These are phyloP conservation scores for Drosophila mulleri DNA, from an alignment of 2,888 invertebrate genomes.

Conservation along the genomic window DNA sequence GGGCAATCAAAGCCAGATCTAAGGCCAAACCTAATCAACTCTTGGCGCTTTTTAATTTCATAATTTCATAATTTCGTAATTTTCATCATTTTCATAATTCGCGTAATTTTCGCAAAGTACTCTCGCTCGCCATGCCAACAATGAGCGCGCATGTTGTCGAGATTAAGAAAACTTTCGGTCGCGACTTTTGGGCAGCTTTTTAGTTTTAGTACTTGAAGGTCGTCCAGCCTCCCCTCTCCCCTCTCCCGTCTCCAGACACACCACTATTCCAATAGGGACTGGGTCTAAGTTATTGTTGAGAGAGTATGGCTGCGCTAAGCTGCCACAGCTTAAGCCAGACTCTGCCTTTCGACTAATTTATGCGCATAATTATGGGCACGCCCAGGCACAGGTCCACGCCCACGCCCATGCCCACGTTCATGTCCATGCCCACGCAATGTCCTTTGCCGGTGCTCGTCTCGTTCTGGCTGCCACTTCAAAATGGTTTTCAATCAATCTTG, in stretches of 20 bases:
- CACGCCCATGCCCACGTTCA: not conserved
- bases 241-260: too few relatives aligned
- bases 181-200: constrained; percentile 44
- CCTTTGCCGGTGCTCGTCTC: constrained; percentile 1
- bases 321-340: constrained; percentile 29
- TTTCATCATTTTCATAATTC: constrained; percentile 69
- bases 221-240: not conserved
- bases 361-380: constrained; percentile 74
- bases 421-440: constrained; percentile 16
- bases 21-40: constrained; percentile 63
- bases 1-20: constrained; percentile 59
- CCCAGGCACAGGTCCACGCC: constrained; percentile 43
- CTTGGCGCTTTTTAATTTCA: constrained; percentile 68
- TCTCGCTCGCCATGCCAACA: not conserved
- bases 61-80: constrained; percentile 71
- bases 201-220: constrained; percentile 47
- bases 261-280: not conserved
- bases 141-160: constrained; percentile 10
- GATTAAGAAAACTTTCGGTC: constrained; percentile 28
- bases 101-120: constrained; percentile 54
- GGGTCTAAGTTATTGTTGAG: constrained; percentile 20
- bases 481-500: constrained; percentile 76
- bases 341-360: constrained; percentile 63
- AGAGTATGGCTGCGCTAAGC: constrained; percentile 21
- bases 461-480: constrained; percentile 60